Base-by-base conservation (phyloP, 2,797 vertebrate species). In the Eulemur albifrons region DNA sequence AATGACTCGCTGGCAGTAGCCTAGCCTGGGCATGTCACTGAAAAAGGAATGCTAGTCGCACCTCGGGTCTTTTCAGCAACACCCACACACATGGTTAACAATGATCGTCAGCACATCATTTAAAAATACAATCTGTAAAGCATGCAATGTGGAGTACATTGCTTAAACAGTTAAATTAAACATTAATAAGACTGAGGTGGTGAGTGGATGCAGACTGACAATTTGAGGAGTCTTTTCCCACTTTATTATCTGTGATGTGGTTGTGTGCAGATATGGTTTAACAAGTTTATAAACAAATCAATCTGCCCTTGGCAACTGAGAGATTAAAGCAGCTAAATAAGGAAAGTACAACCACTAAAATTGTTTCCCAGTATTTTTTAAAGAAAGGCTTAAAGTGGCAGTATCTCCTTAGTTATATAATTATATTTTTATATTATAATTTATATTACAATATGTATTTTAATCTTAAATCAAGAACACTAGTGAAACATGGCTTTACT, bases 201-300 rank as follows among this genome's bases (percentile, higher is more conserved):
- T 97, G 94, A 97, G 94, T 93, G 88, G 88, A 91, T 93, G 27
- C 91, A 94, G 76, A 96, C 76, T 85, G 86, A 97, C 70, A 94
- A 85, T 90, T 48, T 79, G 88, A 97, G 83, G 70, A 95, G 52
- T 85, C 85, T 97, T 93, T 96, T 87, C 84, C 81, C 92, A 96
- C 94, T 97, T 90, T 90, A 90, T 93, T 79, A 86, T 94, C 95
- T 97, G 18, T 96, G 95, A 98, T 98, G 98, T 98, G 94, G 97
- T 98, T 95, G n/a, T 95, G 87, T 97, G 90, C 80, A 96, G 95
- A 97, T 98, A 97, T 95, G 96, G 93, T 98, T 98, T 96, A 97
- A 98, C 96, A 97, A 95, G 90, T 97, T 96, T 96, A 98, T 97
- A 98, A 98, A 98, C 97, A 98, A 96, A 97, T 98, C 89, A 93